Evolutionary conservation across 2,797 vertebrate genomes (phyloP).

Genomic region (Sarcoramphus papa): DNA sequence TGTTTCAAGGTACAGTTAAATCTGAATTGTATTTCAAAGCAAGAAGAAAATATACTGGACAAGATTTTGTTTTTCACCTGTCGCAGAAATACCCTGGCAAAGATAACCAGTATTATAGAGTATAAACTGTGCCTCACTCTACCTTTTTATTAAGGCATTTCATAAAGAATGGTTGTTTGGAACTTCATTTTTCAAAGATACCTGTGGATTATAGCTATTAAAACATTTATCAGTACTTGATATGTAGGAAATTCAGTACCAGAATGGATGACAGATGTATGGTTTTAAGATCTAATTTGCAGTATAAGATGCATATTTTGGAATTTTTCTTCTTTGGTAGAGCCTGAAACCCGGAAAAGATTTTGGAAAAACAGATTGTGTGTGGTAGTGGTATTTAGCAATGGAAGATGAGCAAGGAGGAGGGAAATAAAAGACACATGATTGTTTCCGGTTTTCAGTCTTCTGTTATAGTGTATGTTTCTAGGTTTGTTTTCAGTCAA

Average conservation of each 20-base stretch:
- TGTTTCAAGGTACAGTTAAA: background rate
- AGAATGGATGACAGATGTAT: background rate
- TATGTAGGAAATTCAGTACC: background rate
- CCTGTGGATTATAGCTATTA: constrained; percentile 67
- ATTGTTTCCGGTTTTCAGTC: constrained; percentile 8
- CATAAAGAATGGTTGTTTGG: background rate
- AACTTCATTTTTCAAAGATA: constrained; percentile 22
- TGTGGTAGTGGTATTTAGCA: background rate
- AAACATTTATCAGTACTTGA: background rate
- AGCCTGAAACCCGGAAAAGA: constrained; percentile 16
- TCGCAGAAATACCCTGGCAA: background rate
- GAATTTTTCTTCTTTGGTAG: background rate
- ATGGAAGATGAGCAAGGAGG: background rate
- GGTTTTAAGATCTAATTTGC: background rate
- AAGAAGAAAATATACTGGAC: background rate
- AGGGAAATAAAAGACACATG: background rate
- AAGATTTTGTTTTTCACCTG: background rate
- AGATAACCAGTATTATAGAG: background rate
- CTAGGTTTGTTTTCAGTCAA: background rate
- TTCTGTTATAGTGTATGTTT: background rate
- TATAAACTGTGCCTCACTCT: background rate
- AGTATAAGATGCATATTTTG: background rate
- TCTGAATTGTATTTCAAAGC: constrained; percentile 1
- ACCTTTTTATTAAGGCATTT: background rate
- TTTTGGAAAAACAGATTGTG: background rate